These are phyloP conservation scores for Pterois miles DNA, from an alignment of 2,797 vertebrate species.

Conservation along the genomic window DNA sequence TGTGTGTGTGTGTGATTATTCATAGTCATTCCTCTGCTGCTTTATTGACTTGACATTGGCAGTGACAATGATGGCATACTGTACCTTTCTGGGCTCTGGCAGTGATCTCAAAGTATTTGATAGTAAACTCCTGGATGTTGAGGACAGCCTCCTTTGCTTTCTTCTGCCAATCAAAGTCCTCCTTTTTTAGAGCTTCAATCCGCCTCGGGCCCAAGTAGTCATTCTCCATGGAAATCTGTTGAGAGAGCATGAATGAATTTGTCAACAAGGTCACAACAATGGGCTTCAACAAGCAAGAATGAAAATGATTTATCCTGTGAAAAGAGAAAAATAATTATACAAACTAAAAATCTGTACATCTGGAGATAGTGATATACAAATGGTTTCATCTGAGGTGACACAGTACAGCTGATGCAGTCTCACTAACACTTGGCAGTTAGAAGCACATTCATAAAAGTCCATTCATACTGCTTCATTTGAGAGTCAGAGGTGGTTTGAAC, in stretches of 20 bases:
- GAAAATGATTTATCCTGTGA: neutral
- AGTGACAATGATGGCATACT: constrained; percentile 5
- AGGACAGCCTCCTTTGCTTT: constrained; percentile 96
- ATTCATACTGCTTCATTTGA: neutral
- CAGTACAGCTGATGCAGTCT: neutral
- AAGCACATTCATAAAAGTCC: constrained; percentile 7
- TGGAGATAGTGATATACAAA: neutral
- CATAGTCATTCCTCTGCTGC: constrained; percentile 28
- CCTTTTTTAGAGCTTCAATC: constrained; percentile 92
- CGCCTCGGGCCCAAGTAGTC: constrained; percentile 95
- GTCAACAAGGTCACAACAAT: neutral
- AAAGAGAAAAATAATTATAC: neutral
- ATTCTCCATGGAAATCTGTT: constrained; percentile 95
- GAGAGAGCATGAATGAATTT: constrained; percentile 11
- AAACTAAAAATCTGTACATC: neutral
- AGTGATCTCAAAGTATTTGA: constrained; percentile 98
- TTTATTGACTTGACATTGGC: constrained; percentile 41
- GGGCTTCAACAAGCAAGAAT: neutral
- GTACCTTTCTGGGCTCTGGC: constrained; percentile 96
- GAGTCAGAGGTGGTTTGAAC: neutral
- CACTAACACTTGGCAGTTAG: neutral
- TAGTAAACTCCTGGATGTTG: constrained; percentile 96
- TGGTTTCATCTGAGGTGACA: neutral
- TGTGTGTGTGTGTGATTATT: constrained; percentile 21
- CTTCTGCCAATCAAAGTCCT: constrained; percentile 96